Conservation (phyloP, 1,140 invertebrate genomes). For the Brachionus koreanus region DNA sequence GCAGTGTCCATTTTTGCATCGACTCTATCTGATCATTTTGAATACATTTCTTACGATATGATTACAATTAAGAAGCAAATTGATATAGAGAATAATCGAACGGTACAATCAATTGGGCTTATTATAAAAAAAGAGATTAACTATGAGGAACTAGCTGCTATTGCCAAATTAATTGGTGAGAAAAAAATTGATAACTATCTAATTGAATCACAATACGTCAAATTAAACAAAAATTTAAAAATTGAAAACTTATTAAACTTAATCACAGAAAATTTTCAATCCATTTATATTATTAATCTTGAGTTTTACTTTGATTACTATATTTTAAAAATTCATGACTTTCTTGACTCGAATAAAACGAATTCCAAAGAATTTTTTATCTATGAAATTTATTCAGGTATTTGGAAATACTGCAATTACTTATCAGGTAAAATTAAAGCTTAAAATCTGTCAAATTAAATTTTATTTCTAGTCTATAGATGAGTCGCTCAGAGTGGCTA, state of each 20-base stretch:
- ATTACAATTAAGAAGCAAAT: background rate
- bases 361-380: background rate
- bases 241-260: conserved; percentile 1
- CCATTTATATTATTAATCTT: background rate
- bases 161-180: background rate
- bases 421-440: background rate
- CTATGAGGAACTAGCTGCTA: background rate
- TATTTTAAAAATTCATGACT: background rate
- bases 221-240: background rate
- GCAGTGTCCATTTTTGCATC: conserved; percentile 10
- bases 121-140: background rate
- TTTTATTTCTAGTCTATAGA: background rate
- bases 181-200: background rate
- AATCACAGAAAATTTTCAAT: background rate
- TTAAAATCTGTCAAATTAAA: background rate
- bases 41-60: conserved; percentile 18
- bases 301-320: background rate
- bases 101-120: background rate
- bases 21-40: conserved; percentile 29
- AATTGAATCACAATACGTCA: background rate
- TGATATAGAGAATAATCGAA: background rate
- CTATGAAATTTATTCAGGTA: conserved; percentile 15
- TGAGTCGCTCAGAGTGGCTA: background rate
- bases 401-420: conserved; percentile 32
- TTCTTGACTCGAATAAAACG: background rate